Conservation (phyloP, 2,797 vertebrate species). For the Hydrophis major region DNA sequence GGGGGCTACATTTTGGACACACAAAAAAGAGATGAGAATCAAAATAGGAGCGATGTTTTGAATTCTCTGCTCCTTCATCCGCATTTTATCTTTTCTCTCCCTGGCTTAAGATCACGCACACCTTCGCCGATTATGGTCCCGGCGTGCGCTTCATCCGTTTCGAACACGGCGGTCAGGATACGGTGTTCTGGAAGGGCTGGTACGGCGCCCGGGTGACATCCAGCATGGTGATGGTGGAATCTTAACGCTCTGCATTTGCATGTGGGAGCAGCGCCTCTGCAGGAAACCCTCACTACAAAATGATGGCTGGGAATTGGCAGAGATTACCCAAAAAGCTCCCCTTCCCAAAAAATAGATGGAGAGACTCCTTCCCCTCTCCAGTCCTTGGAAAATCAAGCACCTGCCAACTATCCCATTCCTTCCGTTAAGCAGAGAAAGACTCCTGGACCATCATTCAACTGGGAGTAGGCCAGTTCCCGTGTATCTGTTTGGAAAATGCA, state of each 20-base stretch:
- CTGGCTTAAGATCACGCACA: conserved; percentile 80
- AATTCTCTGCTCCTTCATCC: neutral
- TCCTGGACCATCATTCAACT: neutral
- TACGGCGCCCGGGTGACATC: conserved; percentile 87
- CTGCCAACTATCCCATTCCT: neutral
- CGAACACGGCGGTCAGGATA: conserved; percentile 89
- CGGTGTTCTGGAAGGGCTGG: conserved; percentile 90
- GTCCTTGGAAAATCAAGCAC: too few species aligned
- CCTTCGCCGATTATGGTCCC: conserved; percentile 81
- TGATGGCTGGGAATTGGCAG: neutral
- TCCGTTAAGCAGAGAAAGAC: too few species aligned
- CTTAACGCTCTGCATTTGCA: conserved; percentile 45
- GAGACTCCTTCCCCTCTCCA: too few species aligned
- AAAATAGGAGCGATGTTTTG: too few species aligned
- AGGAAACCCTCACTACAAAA: neutral
- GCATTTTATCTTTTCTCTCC: neutral
- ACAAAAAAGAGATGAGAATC: too few species aligned
- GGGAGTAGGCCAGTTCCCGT: neutral
- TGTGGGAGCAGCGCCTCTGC: neutral
- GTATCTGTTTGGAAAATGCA: neutral
- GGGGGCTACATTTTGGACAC: too few species aligned
- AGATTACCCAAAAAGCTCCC: neutral
- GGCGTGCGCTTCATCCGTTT: conserved; percentile 86
- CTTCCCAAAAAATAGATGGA: neutral
- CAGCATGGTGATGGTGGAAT: conserved; percentile 81